Base-by-base conservation (phyloP, 1,140 invertebrate species). In the Polypedilum pembai region DNA sequence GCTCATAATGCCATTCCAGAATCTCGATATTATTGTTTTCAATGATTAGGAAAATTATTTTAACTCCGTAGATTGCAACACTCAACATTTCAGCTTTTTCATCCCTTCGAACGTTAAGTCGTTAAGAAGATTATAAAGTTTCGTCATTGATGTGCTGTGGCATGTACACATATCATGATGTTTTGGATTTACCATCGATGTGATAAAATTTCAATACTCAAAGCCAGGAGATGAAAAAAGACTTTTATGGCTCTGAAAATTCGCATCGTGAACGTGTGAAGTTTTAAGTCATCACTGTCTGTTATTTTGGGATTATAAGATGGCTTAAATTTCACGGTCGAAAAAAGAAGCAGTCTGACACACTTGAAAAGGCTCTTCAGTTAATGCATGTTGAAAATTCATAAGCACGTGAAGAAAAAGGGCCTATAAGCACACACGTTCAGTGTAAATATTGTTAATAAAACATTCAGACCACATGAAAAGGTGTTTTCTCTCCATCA, bases 121-220 rank as follows among this genome's bases (percentile, higher is more conserved):
- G 45, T 56, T 56, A 56, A 56, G 45, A 56, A 56, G 45, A 56
- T 56, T 56, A 56, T 56, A n/a, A 56, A 56, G 45, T 56, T 56
- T n/a, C 45, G n/a, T 56, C n/a, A 56, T 12, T 56, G 45, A 56
- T n/a, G n/a, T 56, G 45, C n/a, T n/a, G n/a, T 15, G 12, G n/a
- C n/a, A 56, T n/a, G 45, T 56, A 56, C 12, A 15, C 15, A 56
- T n/a, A 56, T n/a, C 2, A 15, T 15, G 41, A 45, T 12, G 41
- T 15, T 45, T 45, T 33, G 24, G 41, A 15, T 15, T 15, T 45
- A 45, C 8, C 41, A 8, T 45, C 8, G 41, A 45, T 45, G 8
- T 15, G 8, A 12, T 15, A 45, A 45, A 45, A 8, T 12, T 45
- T 45, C 15, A 15, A 8, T 15, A 45, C 8, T 8, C 41, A 8